These are phyloP conservation scores for Chrysaora quinquecirrha DNA, from an alignment of 30 jellyfish, hydroid and myxozoan species.

Conservation along the genomic window DNA sequence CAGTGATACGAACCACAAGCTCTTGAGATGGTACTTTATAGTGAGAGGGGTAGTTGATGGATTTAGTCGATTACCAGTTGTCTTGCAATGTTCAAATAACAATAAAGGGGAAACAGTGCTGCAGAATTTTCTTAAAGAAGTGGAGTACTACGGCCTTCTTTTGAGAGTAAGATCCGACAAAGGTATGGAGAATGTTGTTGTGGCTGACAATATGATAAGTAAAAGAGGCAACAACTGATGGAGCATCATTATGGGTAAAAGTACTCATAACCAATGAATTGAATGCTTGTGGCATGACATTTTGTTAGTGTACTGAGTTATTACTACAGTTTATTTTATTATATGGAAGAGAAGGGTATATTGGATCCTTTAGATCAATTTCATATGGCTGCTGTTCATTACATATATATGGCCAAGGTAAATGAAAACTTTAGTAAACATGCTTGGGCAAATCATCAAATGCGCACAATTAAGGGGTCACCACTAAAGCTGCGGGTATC, in stretches of 20 bases:
- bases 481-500: slow-evolving; percentile 58
- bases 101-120: slow-evolving; percentile 53
- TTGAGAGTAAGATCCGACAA: slow-evolving; percentile 56
- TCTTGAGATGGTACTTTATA: slow-evolving; percentile 57
- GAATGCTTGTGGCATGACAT: slow-evolving; percentile 70
- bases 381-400: slow-evolving; percentile 12
- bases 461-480: slow-evolving; percentile 57
- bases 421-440: slow-evolving; percentile 13
- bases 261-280: slow-evolving; percentile 62
- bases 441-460: slow-evolving; percentile 52
- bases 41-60: slow-evolving; percentile 67
- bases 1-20: slow-evolving; percentile 64
- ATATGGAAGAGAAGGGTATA: slow-evolving; percentile 59
- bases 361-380: slow-evolving; percentile 56
- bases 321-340: slow-evolving; percentile 43
- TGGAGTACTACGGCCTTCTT: slow-evolving; percentile 61
- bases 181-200: slow-evolving; percentile 61
- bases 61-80: slow-evolving; percentile 63
- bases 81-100: slow-evolving; percentile 38
- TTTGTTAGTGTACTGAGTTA: slow-evolving; percentile 38
- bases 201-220: slow-evolving; percentile 52
- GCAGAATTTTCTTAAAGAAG: slow-evolving; percentile 30
- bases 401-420: slow-evolving; percentile 9
- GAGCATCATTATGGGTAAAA: slow-evolving; percentile 67
- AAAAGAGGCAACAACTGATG: slow-evolving; percentile 50